Base-by-base conservation (phyloP, 2,888 invertebrate genomes). In the Disparrhopalites patrizii region DNA sequence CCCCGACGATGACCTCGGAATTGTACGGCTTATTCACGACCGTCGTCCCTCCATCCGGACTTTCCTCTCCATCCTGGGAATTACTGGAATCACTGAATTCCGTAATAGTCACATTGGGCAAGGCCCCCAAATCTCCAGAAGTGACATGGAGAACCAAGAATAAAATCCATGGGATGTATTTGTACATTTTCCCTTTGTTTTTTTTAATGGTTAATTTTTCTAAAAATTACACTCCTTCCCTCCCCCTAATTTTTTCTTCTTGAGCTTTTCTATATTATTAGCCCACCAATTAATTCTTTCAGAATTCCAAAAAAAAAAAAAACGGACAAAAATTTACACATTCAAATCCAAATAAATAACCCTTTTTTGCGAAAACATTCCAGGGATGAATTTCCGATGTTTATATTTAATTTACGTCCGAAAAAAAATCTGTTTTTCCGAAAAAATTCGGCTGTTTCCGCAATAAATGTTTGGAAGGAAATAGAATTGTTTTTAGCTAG, bases 1-100 rank as follows among this genome's bases (percentile, higher is more conserved):
- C 71, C 0, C 73, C 73, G 3, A 73, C 68, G 40, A 73, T 51
- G 2, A 73, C 52, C 38, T 73, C 63, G 1, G 71, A 70, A 62
- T 69, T 70, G 5, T 60, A 62, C n/a, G 67, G 65, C 51, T 71
- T 71, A 7, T 70, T 64, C 18, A 73, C 40, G 5, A 33, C 62
- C 3, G 33, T 27, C 7, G 23, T 30, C 3, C 31, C 38, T 40
- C 38, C 28, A 38, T 3, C 33, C 23, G 15, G 20, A 4, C 4
- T 20, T 15, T 30, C 20, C 25, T 13, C 54, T 3, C 25, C 51
- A 13, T 10, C 20, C 10, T 5, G 8, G 5, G 13, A 3, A 51
- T 23, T 23, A 10, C 7, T 18, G 15, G 7, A 3, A 51, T 51
- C n/a, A 18, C 10, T 51, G n/a, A 62, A 62, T 33, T 62, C 38